A percentile compares a stretch with the other conserved stretches of the same genome.
phyloP scores from a whole-genome alignment of 2,888 invertebrate genomes.

The Mesorhabditis belari region DNA sequence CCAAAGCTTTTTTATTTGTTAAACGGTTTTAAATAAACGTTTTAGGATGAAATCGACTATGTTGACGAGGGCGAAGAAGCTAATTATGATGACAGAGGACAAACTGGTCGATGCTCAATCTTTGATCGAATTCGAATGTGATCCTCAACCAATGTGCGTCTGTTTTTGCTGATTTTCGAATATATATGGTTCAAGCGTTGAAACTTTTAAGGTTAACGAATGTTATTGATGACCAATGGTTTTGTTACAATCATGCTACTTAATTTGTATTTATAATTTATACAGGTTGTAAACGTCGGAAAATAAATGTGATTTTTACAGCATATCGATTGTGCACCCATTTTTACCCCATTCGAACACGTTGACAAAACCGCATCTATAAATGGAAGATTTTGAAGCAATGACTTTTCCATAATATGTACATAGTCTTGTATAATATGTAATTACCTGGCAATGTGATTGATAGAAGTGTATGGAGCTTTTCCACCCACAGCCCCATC shows the following conservation, averaged over 20 bases:
- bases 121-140: background rate
- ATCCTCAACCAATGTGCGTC: too few species aligned
- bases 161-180: background rate
- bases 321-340: constrained; percentile 4
- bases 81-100: too few species aligned
- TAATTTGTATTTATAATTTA: too few species aligned
- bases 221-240: too few species aligned
- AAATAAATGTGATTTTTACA: too few species aligned
- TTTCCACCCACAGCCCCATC: constrained; percentile 46
- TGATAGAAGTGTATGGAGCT: constrained; percentile 45
- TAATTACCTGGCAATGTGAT: constrained; percentile 54
- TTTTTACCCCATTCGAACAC: constrained; percentile 51
- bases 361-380: constrained; percentile 53
- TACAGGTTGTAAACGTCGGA: too few species aligned
- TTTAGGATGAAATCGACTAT: background rate
- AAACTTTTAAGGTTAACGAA: too few species aligned
- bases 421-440: background rate
- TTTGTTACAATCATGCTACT: too few species aligned
- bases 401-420: background rate
- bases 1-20: too few species aligned
- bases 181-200: background rate
- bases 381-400: background rate
- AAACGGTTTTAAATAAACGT: too few species aligned
- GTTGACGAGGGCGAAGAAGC: background rate
- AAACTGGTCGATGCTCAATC: background rate